Conservation (phyloP, 2,113 vertebrate genomes). For the Mesitornis unicolor region DNA sequence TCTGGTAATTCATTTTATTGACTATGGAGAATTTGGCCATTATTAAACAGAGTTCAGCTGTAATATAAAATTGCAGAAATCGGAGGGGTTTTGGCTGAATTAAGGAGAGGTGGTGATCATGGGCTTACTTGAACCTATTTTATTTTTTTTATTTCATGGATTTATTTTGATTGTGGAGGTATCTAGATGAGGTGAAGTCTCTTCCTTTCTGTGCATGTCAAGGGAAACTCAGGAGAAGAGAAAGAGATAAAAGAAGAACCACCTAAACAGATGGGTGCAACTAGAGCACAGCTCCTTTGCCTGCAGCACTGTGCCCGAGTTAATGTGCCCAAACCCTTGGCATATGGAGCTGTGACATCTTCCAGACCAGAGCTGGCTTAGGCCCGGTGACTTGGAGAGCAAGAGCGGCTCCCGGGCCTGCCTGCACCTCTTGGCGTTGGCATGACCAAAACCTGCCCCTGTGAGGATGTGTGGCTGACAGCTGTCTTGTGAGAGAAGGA, state of each 20-base stretch:
- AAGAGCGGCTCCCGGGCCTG: not conserved
- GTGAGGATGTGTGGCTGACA: not conserved
- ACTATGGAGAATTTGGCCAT: not conserved
- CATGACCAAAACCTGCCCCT: not conserved
- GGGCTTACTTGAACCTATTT: not conserved
- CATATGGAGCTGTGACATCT: constrained; percentile 18
- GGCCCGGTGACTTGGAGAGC: not conserved
- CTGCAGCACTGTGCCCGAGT: not conserved
- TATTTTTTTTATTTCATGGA: not conserved
- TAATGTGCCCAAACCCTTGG: not conserved
- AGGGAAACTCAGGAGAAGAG: not conserved
- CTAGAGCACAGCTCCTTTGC: not conserved
- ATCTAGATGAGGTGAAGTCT: not conserved
- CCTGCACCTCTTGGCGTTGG: not conserved
- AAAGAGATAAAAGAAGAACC: not conserved
- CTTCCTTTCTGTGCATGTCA: not conserved
- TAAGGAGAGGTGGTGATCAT: not conserved
- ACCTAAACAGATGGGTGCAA: not conserved
- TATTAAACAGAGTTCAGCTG: not conserved
- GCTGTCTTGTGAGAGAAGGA: not conserved
- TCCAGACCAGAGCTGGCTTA: constrained; percentile 11
- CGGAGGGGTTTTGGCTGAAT: not conserved
- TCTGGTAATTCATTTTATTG: not conserved
- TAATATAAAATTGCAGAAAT: not conserved
- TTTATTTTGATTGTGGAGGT: not conserved